Evolutionary conservation across 2,888 invertebrate genomes (phyloP), one percentile per base, ranked within the genome.

Genomic region (Lobophora halterata): DNA sequence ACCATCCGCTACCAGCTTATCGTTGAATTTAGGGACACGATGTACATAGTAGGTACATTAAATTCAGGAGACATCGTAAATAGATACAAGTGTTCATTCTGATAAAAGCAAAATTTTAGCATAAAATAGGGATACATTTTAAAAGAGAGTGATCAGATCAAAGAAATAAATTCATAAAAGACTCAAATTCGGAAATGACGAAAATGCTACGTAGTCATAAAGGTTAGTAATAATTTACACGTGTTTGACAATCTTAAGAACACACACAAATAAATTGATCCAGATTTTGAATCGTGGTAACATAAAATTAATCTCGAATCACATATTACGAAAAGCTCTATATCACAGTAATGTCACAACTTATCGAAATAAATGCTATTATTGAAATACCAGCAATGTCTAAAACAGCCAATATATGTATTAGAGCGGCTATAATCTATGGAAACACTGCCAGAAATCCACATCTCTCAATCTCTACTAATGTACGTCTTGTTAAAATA

Each of bases 391-490:
- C n/a, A n/a, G n/a, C n/a, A n/a, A n/a, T n/a, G 30, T 14, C 1
- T 8, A 25, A 25, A 19, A 30, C 30, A 30, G 13, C 6, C 12
- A 12, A 12, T 5, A 10, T 10, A 4, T 21, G 4, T 1, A 5
- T 5, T 21, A 6, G 21, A 7, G 9, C 28, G 23, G 18, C 24
- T 36, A 28, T 6, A 2, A 14, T 25, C 25, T 7, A 14, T 11
- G 9, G 4, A 13, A 14, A 6, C 16, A 8, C 9, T 39, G 34
- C 43, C 42, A 44, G 37, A 45, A 46, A 51, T 50, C 27, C 9
- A 49, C 49, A 55, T 34, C 47, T 58, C 55, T 65, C 61, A 61
- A 63, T 66, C 65, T 56, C 51, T 52, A 46, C 52, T 45, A 54
- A 54, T 61, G 55, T 58, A 50, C 42, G 34, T 48, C 37, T 48